These are phyloP conservation scores for Phrynocephalus guinanensis DNA, from an alignment of 2,797 vertebrate genomes.

Conservation along the genomic window DNA sequence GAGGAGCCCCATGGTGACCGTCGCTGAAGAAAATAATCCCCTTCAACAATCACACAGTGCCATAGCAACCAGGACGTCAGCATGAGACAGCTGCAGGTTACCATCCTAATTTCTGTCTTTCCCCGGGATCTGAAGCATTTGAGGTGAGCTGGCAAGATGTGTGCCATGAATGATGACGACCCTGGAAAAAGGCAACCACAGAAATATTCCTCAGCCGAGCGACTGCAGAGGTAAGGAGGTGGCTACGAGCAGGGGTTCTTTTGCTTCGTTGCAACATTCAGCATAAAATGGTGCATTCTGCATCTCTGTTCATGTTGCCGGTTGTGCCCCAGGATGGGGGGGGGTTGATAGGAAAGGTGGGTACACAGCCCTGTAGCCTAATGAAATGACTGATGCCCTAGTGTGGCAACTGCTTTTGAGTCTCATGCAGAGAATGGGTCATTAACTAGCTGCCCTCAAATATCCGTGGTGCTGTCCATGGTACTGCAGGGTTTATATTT, in stretches of 20 bases:
- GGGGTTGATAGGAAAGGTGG: not conserved
- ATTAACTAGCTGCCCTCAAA: not conserved
- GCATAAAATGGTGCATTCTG: not conserved
- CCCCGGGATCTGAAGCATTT: slow-evolving; percentile 9
- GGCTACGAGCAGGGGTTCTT: too few relatives aligned
- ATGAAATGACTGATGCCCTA: not conserved
- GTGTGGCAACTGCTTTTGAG: not conserved
- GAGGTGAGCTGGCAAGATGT: slow-evolving; percentile 2
- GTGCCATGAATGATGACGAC: not conserved
- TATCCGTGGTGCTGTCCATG: slow-evolving; percentile 69
- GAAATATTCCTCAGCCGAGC: not conserved
- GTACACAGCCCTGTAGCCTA: not conserved
- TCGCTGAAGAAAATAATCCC: slow-evolving; percentile 73
- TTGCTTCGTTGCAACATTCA: not conserved
- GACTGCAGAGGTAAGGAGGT: slow-evolving; percentile 2
- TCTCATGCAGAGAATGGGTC: not conserved
- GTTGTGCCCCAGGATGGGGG: too few relatives aligned
- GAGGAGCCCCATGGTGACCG: slow-evolving; percentile 78
- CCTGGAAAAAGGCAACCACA: not conserved
- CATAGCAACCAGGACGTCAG: slow-evolving; percentile 84
- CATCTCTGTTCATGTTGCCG: not conserved
- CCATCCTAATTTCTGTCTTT: slow-evolving; percentile 28
- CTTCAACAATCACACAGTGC: slow-evolving; percentile 72
- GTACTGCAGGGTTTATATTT: slow-evolving; percentile 65
- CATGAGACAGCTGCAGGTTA: slow-evolving; percentile 57